Base-by-base conservation (phyloP, 2,888 invertebrate genomes). In the Netelia melanura region DNA sequence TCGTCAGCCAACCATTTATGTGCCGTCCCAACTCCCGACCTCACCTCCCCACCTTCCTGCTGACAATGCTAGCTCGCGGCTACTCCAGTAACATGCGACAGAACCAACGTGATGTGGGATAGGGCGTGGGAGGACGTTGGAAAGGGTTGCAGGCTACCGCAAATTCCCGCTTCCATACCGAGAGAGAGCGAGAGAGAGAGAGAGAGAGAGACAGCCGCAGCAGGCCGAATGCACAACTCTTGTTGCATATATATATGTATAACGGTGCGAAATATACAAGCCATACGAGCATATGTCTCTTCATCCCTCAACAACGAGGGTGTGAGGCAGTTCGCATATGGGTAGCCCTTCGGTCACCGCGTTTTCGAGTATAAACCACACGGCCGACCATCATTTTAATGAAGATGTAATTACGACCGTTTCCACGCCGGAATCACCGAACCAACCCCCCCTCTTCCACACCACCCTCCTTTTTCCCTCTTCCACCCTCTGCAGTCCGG, bases 371-470 rank as follows among this genome's bases (percentile, higher is more conserved):
- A 64, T 62, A 81, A 82, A 76, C 85, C 89, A 88, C 88, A 88
- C 89, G 89, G 87, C 85, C 90, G 89, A 89, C 89, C 91, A 90
- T 90, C 90, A 90, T 90, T 92, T 92, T 93, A 93, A 93, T 93
- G 93, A 93, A 93, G 93, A 93, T 92, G 92, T 93, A 93, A 93
- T 93, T 93, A 92, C 92, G 90, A 88, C 88, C 90, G 89, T 91
- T 92, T 92, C 91, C 90, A 89, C 89, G 88, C 85, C 87, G 88
- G 90, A 91, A 91, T 91, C 91, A 90, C 89, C 91, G 86, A 89
- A 91, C 88, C 89, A 86, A 86, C 85, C 86, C 83, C 82, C 72
- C 67, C 83, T 82, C 87, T 84, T 86, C 81, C 84, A 65, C 52
- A 6, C 17, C 58, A 1, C 25, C 11, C 48, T 48, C 38, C 23